These are phyloP conservation scores for Drosophila oshimai DNA, from an alignment of 1,140 invertebrate genomes.

Conservation along the genomic window DNA sequence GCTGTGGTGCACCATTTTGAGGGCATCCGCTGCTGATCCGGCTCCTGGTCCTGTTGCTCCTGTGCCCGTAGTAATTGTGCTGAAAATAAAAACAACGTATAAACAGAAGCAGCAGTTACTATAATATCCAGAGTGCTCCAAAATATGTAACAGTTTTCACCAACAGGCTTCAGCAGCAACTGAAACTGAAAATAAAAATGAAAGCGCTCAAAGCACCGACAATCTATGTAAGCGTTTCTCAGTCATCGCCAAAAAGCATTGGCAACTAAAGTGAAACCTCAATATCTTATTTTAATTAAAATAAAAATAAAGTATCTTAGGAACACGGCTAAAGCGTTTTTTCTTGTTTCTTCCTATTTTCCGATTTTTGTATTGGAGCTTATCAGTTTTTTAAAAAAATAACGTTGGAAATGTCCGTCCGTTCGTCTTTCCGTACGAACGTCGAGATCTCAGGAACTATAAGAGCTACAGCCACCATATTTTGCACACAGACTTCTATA, in stretches of 20 bases:
- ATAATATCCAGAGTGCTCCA: neutral
- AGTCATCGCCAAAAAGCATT: slow-evolving; percentile 5
- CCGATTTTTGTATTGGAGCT: too few relatives aligned
- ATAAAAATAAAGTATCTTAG: too few relatives aligned
- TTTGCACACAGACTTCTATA: too few relatives aligned
- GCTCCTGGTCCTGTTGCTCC: slow-evolving; percentile 35
- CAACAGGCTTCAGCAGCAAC: slow-evolving; percentile 34
- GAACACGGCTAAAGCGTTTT: too few relatives aligned
- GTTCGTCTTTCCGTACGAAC: too few relatives aligned
- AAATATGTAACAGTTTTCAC: slow-evolving; percentile 63
- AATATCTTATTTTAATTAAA: too few relatives aligned
- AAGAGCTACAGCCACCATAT: too few relatives aligned
- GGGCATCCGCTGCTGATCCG: slow-evolving; percentile 62
- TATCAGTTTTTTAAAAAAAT: too few relatives aligned
- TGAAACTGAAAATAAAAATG: slow-evolving; percentile 13
- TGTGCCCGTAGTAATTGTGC: neutral
- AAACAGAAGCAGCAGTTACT: slow-evolving; percentile 9
- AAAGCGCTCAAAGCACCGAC: neutral
- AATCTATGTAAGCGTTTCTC: slow-evolving; percentile 3
- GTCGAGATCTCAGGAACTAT: too few relatives aligned
- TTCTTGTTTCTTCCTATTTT: too few relatives aligned
- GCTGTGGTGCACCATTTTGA: slow-evolving; percentile 79
- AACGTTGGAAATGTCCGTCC: too few relatives aligned
- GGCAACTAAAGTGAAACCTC: neutral
- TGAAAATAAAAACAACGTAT: neutral